phyloP scores from a whole-genome alignment of 2,797 vertebrate species.

The Florisuga fusca region DNA sequence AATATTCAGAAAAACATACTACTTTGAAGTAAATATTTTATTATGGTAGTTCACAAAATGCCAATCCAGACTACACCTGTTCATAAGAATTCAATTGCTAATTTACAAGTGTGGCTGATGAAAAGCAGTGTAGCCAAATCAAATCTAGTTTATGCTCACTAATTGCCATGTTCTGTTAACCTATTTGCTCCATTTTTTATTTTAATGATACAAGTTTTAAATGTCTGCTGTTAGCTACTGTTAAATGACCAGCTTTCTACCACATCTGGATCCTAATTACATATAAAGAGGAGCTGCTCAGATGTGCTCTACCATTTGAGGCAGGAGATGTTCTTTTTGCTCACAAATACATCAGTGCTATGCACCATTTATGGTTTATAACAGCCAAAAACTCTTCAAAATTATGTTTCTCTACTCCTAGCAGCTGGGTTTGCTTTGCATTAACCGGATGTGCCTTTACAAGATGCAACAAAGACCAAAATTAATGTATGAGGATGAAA shows the following conservation, averaged over 20 bases:
- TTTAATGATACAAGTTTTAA: background rate
- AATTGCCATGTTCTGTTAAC: background rate
- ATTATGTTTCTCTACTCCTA: background rate
- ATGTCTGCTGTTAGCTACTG: background rate
- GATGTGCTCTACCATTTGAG: background rate
- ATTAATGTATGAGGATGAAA: background rate
- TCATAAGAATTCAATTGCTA: background rate
- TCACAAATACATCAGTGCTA: background rate
- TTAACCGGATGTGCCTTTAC: background rate
- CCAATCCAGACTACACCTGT: background rate
- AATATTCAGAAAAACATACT: background rate
- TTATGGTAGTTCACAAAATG: background rate
- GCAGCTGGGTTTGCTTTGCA: background rate
- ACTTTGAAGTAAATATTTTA: background rate
- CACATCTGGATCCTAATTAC: conserved; percentile 34
- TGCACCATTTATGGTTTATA: conserved; percentile 8
- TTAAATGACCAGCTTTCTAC: conserved; percentile 15
- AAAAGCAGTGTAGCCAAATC: background rate
- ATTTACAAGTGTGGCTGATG: background rate
- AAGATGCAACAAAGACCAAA: background rate
- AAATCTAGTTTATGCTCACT: background rate
- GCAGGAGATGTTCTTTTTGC: background rate
- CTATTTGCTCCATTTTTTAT: background rate
- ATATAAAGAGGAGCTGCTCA: background rate
- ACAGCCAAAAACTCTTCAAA: background rate